Evolutionary conservation across 2,113 vertebrate genomes (phyloP), one percentile per base, ranked within the genome.

Genomic region (Gasterosteus aculeatus): DNA sequence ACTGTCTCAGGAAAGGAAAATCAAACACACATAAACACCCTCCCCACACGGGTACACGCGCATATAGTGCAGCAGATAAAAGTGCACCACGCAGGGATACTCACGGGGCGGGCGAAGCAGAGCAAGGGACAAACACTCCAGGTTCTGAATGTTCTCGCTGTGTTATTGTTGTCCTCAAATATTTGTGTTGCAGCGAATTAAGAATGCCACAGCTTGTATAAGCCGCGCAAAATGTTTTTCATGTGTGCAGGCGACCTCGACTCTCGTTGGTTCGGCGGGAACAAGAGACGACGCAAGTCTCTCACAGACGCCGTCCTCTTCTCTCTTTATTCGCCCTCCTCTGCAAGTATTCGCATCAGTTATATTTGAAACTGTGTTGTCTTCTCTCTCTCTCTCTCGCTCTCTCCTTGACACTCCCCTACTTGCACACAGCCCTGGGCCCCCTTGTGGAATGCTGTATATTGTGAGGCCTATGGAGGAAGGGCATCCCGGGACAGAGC

Each of bases 371-470:
- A 79, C 76, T 9, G 69, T 68, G 73, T 56, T 78, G 76, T 72
- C 65, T 64, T 72, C 33, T 76, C 76, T 62, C 66, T 47, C 44
- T 42, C 41, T 47, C 46, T 47, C 46, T 47, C 46, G 73, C 78
- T 60, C 65, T 85, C 87, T 85, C 86, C 88, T 86, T 78, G 84
- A 89, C 89, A 89, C 88, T 85, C 85, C 82, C 88, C 84, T 26
- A 68, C 86, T 75, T 62, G 72, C 84, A 80, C 82, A 78, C 75
- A 83, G 79, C 88, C 87, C 85, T 54, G 76, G 85, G 80, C 91
- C 92, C 88, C 87, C 87, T 89, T 92, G 88, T 89, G 92, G 92
- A 94, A 94, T 93, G 93, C 86, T 89, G 85, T 90, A 87, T 91
- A 89, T 84, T 85, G 86, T 82, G 81, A 82, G 89, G 90, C 85